Evolutionary conservation across 2,888 invertebrate species (phyloP), one percentile per base, ranked within the genome.

Genomic region (Ferdinandea cuprea): DNA sequence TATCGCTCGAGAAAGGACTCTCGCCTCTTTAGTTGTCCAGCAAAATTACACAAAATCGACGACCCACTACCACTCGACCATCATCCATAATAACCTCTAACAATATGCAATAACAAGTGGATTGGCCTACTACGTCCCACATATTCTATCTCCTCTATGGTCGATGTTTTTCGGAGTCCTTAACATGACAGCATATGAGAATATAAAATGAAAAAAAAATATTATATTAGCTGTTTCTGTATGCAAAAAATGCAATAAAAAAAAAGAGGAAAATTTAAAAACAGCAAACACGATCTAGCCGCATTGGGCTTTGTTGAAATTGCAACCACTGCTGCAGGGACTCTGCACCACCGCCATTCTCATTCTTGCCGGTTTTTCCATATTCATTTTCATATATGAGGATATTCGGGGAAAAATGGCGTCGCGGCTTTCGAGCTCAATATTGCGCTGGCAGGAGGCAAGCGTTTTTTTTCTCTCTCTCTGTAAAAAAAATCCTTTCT

Each of bases 151-250:
- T n/a, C n/a, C n/a, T n/a, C 37, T 35, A 68, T 61, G 56, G 61
- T n/a, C 54, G 63, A 44, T 72, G 61, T 68, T 61, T 71, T 54
- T 48, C 32, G 44, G 66, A 50, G 17, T 58, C 21, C 68, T 73
- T 48, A 72, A 83, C 78, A 83, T 83, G 83, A 78, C 83, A 73
- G 72, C 73, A 69, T 78, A 83, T 83, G 77, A 68, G 72, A 73
- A 77, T 71, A 71, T 71, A 65, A 71, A 83, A 72, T 73, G 56
- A 35, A 58, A 58, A 58, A 58, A 30, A 44, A 44, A 21, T 25
- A 42, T 9, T 37, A 48, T 25, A 28, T 54, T 46, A 9, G 21
- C 50, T 19, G 44, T 21, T n/a, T 25, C 25, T 25, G 25, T 25
- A 7, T 6, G 9, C 1, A 1, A 19, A 30, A 28, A 17, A 17